Conservation (phyloP, 2,888 invertebrate genomes). For the Heliconius erato region DNA sequence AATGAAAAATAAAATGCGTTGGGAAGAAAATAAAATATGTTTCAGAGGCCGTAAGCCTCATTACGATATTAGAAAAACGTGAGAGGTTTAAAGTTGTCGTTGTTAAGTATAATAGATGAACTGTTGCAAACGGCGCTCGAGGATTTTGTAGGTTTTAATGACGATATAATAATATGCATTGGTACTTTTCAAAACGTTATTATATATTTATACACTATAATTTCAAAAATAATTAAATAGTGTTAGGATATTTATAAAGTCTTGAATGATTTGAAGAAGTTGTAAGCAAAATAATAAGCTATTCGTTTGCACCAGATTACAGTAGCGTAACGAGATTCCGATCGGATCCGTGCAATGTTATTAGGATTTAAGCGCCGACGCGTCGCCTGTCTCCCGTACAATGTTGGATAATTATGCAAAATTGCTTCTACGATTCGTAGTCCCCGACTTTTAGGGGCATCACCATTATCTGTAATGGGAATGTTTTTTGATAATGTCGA, state of each 20-base stretch:
- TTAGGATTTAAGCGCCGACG: constrained; percentile 81
- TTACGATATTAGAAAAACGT: constrained; percentile 83
- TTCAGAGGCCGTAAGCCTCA: constrained; percentile 78
- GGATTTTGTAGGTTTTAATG: constrained; percentile 45
- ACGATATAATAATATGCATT: background rate
- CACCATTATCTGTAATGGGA: constrained; percentile 83
- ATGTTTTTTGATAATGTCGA: constrained; percentile 83
- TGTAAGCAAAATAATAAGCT: constrained; percentile 67
- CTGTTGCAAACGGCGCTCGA: constrained; percentile 43
- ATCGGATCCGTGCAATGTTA: constrained; percentile 78
- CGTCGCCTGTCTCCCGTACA: constrained; percentile 72
- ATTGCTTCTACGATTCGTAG: constrained; percentile 83
- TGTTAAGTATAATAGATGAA: constrained; percentile 61
- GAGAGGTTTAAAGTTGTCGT: constrained; percentile 79
- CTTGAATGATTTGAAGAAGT: constrained; percentile 30
- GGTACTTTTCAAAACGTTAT: background rate
- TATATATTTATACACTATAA: background rate
- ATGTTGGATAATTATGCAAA: constrained; percentile 84
- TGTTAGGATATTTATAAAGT: background rate
- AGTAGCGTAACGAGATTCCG: constrained; percentile 80
- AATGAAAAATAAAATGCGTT: constrained; percentile 85
- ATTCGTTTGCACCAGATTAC: constrained; percentile 77
- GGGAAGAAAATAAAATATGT: constrained; percentile 83
- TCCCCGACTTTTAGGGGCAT: constrained; percentile 82
- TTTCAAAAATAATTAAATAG: background rate